Evolutionary conservation across 2,113 vertebrate genomes (phyloP).

Genomic region (Hassar affinis): DNA sequence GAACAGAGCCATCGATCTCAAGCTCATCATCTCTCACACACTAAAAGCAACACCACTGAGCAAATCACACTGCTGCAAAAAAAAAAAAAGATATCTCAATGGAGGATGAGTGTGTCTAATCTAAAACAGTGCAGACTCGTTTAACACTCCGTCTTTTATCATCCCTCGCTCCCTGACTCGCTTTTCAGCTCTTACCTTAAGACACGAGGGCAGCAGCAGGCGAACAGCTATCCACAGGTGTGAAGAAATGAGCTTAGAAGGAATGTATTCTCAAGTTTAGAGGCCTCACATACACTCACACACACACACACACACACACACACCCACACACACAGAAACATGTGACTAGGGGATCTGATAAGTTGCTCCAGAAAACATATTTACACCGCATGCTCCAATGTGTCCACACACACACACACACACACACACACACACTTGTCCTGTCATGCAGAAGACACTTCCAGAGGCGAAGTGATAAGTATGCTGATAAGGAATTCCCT

Average conservation of each 20-base stretch:
- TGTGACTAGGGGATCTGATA: conserved; percentile 5
- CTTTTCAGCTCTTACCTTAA: conserved; percentile 26
- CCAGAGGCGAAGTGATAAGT: conserved; percentile 30
- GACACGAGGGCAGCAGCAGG: not conserved
- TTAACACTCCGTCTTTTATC: not conserved
- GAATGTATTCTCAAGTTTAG: conserved; percentile 1
- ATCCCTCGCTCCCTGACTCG: not conserved
- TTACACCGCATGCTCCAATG: not conserved
- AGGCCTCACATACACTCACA: conserved; percentile 25
- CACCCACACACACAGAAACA: too few relatives aligned
- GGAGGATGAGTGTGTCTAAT: not conserved
- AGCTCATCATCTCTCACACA: not conserved
- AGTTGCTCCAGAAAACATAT: conserved; percentile 4
- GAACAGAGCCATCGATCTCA: conserved; percentile 3
- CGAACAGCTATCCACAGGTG: not conserved
- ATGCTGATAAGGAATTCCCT: conserved; percentile 36
- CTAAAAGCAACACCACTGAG: conserved; percentile 11
- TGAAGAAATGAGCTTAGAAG: not conserved
- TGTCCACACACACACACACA: not conserved
- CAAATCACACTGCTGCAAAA: not conserved
- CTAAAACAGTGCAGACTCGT: not conserved
- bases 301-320: conserved; percentile 13
- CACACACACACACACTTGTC: conserved; percentile 52
- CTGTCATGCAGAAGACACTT: conserved; percentile 53
- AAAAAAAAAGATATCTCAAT: not conserved